A percentile compares a stretch with the other conserved stretches of the same genome.
phyloP scores from a whole-genome alignment of 1,140 invertebrate species.

The Drosophila bipectinata region DNA sequence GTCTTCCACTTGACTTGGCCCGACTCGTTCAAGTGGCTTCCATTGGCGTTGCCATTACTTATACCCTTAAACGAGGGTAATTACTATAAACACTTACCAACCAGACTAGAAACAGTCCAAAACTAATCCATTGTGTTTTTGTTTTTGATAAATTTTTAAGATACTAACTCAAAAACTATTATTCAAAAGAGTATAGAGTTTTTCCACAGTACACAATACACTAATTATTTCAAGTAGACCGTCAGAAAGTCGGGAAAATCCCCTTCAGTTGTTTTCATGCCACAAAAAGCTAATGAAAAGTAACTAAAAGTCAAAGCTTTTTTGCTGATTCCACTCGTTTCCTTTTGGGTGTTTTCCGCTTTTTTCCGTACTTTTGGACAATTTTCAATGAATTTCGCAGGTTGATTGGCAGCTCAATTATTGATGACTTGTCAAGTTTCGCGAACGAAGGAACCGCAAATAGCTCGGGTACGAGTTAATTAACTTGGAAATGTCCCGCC shows the following conservation, averaged over 20 bases:
- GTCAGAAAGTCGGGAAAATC: not conserved
- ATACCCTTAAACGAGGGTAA: constrained; percentile 47
- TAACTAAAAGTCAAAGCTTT: constrained; percentile 46
- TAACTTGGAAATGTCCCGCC: constrained; percentile 14
- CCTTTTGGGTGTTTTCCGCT: not conserved
- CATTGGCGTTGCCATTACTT: constrained; percentile 49
- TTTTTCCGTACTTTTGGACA: constrained; percentile 19
- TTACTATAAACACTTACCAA: constrained; percentile 17
- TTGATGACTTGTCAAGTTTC: constrained; percentile 42
- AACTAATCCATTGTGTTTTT: not conserved
- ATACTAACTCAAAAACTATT: not conserved
- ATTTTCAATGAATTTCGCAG: constrained; percentile 49
- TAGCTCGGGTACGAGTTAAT: constrained; percentile 31
- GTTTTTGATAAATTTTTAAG: not conserved
- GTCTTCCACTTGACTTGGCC: constrained; percentile 64
- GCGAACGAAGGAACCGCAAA: constrained; percentile 20
- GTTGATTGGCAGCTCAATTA: constrained; percentile 39
- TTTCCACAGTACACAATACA: not conserved
- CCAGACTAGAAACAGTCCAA: not conserved
- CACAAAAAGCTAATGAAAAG: constrained; percentile 40
- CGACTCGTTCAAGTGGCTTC: constrained; percentile 68
- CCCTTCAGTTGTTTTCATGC: constrained; percentile 27
- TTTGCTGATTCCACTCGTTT: constrained; percentile 22
- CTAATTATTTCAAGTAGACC: constrained; percentile 10
- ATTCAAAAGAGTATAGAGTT: not conserved